Percentiles rank a stretch among this genome's conserved stretches.
phyloP scores from a whole-genome alignment of 2,888 invertebrate species.

The Ormyrus thymus region DNA sequence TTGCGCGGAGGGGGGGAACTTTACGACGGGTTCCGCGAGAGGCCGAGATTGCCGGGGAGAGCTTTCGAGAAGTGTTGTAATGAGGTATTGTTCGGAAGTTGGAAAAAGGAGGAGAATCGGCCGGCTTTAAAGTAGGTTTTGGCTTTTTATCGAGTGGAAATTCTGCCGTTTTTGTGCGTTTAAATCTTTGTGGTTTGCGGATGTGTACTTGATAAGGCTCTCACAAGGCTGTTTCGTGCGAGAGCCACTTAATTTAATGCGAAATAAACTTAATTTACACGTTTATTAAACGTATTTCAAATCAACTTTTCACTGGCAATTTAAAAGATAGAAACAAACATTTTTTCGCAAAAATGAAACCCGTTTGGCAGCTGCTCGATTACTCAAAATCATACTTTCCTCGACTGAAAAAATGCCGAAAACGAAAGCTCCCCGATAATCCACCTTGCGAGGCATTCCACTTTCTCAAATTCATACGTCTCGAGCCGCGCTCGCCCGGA shows the following conservation, averaged over 20 bases:
- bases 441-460: background rate
- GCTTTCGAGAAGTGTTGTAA: background rate
- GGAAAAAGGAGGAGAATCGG: no score
- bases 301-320: conserved; percentile 3
- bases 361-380: background rate
- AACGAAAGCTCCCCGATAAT: no score
- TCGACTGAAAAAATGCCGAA: background rate
- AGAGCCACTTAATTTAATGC: no score
- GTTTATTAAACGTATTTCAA: no score
- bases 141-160: no score
- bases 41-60: background rate
- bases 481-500: background rate
- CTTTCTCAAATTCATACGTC: background rate
- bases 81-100: no score
- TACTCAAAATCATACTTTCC: conserved; percentile 22
- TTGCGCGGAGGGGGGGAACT: background rate
- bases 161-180: no score
- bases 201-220: background rate
- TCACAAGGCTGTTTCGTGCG: no score
- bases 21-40: no score
- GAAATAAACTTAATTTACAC: no score
- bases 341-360: background rate
- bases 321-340: background rate
- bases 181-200: no score
- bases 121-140: no score